Base-by-base conservation (phyloP, 2,888 invertebrate species). In the Agriotes lineatus region DNA sequence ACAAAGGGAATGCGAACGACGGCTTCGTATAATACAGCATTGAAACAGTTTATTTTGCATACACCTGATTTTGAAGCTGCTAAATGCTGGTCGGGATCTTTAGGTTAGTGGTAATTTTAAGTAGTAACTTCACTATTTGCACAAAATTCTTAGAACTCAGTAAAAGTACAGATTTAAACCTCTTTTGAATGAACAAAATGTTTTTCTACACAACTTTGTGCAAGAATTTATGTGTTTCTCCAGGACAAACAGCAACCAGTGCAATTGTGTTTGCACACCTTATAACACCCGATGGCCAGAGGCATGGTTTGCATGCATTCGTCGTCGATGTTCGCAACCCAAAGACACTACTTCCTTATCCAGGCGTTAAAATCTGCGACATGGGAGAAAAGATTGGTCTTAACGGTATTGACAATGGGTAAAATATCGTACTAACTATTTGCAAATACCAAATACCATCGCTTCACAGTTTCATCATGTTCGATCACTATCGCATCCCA, bases 381-480 rank as follows among this genome's bases (percentile, higher is more conserved):
- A 89, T 98, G 85, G 98, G 98, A 0, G 93, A 94, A 82, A 98
- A 98, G 85, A 87, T 95, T 39, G 97, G 95, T 0, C 87, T 96
- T n/a, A n/a, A n/a, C n/a, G n/a, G n/a, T n/a, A n/a, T n/a, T n/a
- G n/a, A n/a, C n/a, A n/a, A n/a, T n/a, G n/a, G n/a, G n/a, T n/a
- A n/a, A n/a, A n/a, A n/a, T n/a, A n/a, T n/a, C n/a, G n/a, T n/a
- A n/a, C n/a, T n/a, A n/a, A n/a, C n/a, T n/a, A n/a, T n/a, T n/a
- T n/a, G n/a, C n/a, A n/a, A n/a, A n/a, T n/a, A n/a, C n/a, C n/a
- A n/a, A n/a, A n/a, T n/a, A n/a, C n/a, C n/a, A n/a, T n/a, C n/a
- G n/a, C n/a, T n/a, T n/a, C n/a, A n/a, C 56, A 91, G 91, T 9
- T 92, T 92, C 79, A 85, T 93, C 0, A 89, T 92, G 85, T 94